A percentile compares a stretch with the other conserved stretches of the same genome.
These are phyloP conservation scores for Channa striata DNA, from an alignment of 2,797 vertebrate genomes.

Conservation along the genomic window DNA sequence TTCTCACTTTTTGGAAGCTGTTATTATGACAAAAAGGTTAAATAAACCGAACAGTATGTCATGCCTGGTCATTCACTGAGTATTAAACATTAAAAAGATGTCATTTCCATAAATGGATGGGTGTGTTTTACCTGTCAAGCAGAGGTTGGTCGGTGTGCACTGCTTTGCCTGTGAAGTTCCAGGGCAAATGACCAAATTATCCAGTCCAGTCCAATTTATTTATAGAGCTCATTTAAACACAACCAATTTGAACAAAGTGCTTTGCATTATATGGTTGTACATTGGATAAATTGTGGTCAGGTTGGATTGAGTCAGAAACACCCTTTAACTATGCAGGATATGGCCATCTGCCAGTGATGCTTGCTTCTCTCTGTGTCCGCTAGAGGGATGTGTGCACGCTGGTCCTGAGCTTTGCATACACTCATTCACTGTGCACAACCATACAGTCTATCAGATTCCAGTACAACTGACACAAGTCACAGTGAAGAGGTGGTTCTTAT, in stretches of 20 bases:
- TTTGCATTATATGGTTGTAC: no score
- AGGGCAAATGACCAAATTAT: slow-evolving; percentile 23
- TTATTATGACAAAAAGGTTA: not conserved
- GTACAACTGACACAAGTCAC: no score
- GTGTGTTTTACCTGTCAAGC: not conserved
- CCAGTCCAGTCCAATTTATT: no score
- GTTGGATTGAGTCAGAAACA: slow-evolving; percentile 28
- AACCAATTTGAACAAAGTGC: no score
- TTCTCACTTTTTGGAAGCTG: not conserved
- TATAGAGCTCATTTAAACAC: no score
- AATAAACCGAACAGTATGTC: not conserved
- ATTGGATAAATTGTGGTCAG: slow-evolving; percentile 24
- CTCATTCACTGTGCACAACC: no score
- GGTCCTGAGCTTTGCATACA: not conserved
- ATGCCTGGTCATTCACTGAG: not conserved
- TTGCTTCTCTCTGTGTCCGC: slow-evolving; percentile 20
- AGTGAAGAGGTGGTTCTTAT: no score
- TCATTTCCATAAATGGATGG: not conserved
- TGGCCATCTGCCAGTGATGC: not conserved
- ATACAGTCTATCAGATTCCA: no score
- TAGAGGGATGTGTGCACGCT: slow-evolving; percentile 36
- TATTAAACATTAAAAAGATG: not conserved
- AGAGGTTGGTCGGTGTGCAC: not conserved
- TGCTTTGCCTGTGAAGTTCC: not conserved
- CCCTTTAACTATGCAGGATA: slow-evolving; percentile 33